These are phyloP conservation scores for Microchirus variegatus DNA, from an alignment of 2,797 vertebrate species.

Conservation along the genomic window DNA sequence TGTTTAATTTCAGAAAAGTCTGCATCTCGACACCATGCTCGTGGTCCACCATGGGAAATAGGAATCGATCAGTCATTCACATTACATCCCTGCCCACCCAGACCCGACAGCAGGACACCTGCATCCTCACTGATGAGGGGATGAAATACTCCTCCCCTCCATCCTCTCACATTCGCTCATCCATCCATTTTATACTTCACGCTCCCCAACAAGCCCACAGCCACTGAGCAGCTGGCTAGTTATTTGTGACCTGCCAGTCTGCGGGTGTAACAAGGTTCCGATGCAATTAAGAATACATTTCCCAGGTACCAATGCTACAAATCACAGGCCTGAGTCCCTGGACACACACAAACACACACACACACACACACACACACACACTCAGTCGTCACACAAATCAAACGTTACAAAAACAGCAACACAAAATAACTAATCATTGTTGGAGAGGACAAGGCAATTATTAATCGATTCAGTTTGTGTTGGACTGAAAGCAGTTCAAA, in stretches of 20 bases:
- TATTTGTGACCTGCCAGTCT: constrained; percentile 79
- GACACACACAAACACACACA: constrained; percentile 1
- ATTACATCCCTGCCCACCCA: constrained; percentile 61
- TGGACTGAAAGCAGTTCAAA: constrained; percentile 71
- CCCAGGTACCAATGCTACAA: constrained; percentile 75
- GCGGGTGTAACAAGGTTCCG: constrained; percentile 73
- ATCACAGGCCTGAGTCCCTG: constrained; percentile 59
- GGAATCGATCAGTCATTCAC: constrained; percentile 58
- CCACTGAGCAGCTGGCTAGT: constrained; percentile 73
- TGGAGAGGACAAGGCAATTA: constrained; percentile 72
- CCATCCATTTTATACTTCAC: constrained; percentile 64
- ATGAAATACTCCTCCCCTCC: constrained; percentile 64
- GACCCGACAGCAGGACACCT: constrained; percentile 70
- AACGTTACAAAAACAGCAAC: constrained; percentile 67
- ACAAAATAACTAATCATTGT: constrained; percentile 77
- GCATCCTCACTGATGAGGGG: constrained; percentile 69
- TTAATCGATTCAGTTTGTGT: constrained; percentile 81
- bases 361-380: constrained; percentile 31
- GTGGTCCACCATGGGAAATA: constrained; percentile 8
- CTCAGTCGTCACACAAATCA: constrained; percentile 59
- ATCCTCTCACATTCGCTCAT: constrained; percentile 57
- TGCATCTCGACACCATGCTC: not conserved
- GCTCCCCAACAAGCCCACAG: constrained; percentile 48
- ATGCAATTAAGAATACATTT: constrained; percentile 82
- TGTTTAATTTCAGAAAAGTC: not conserved